Evolutionary conservation across 1,140 invertebrate genomes (phyloP), one percentile per base, ranked within the genome.

Genomic region (Cepaea nemoralis): DNA sequence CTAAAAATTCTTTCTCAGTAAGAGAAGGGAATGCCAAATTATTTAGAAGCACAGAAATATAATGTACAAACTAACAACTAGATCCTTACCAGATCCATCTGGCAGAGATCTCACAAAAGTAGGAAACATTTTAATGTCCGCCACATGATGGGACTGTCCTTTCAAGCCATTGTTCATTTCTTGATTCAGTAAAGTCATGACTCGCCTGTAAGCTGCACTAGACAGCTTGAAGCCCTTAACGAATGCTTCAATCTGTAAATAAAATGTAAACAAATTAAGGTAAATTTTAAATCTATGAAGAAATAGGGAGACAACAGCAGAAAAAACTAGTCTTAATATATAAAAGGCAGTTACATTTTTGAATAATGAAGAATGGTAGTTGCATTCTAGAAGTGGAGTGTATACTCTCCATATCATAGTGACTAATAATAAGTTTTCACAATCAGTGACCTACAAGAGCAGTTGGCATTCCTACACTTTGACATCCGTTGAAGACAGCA

Each of bases 51-150:
- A n/a, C n/a, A n/a, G n/a, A n/a, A n/a, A n/a, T n/a, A n/a, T 6
- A 63, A 63, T 16, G 16, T 3, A 31, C 27, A 63, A 63, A 63
- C 33, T 5, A 10, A 5, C 55, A 59, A 59, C 24, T 6, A 19
- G 8, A 10, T 55, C 27, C 59, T 31, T 93, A 97, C 96, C 96
- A 93, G 95, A 95, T 84, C 98, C 98, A 92, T 97, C 97, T 0
- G 98, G 98, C 82, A 99, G 94, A 89, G 98, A 95, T 90, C 98
- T 96, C 37, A 99, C 98, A 90, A 97, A 99, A 0, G 98, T 99
- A 22, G 96, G 95, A 91, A 96, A 99, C 92, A 96, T 96, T 92
- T 98, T 99, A 16, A 98, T 95, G 81, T 94, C 94, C 0, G 98
- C 93, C 27, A 94, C 92, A 0, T 93, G 90, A 88, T 98, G 96